Percentiles rank a stretch among this genome's conserved stretches.
These are phyloP conservation scores for Antitype chi DNA, from an alignment of 2,888 invertebrate species.

Conservation along the genomic window DNA sequence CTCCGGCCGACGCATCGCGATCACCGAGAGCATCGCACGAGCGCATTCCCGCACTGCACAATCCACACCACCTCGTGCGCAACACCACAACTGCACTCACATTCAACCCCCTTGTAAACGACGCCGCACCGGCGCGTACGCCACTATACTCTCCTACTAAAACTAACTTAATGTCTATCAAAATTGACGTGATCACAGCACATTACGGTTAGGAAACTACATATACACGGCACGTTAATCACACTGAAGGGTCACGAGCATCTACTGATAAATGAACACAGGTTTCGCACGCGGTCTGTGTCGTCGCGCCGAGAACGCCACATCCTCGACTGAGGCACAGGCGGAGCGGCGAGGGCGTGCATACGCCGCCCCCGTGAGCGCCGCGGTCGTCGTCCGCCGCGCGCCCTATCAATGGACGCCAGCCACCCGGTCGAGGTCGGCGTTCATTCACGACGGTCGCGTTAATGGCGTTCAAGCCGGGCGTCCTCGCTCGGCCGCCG, in stretches of 20 bases:
- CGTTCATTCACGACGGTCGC: constrained; percentile 89
- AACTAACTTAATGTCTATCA: constrained; percentile 82
- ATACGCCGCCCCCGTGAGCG: constrained; percentile 86
- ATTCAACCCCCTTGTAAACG: constrained; percentile 66
- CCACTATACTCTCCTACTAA: constrained; percentile 69
- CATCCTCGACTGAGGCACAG: constrained; percentile 91
- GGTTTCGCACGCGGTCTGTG: constrained; percentile 85
- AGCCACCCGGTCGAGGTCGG: constrained; percentile 88
- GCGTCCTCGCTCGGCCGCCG: constrained; percentile 83
- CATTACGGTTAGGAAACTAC: constrained; percentile 82
- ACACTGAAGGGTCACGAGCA: constrained; percentile 77
- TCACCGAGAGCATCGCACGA: constrained; percentile 91
- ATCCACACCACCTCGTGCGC: constrained; percentile 78
- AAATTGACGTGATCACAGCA: constrained; percentile 89
- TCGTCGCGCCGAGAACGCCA: constrained; percentile 88
- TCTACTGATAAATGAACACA: constrained; percentile 90
- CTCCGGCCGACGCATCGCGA: constrained; percentile 95
- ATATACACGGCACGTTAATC: constrained; percentile 79
- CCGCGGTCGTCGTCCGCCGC: constrained; percentile 86
- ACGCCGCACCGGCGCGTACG: constrained; percentile 70
- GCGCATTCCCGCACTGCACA: constrained; percentile 86
- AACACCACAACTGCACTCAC: constrained; percentile 75
- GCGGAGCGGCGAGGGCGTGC: constrained; percentile 86
- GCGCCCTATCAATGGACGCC: constrained; percentile 88
- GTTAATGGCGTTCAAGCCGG: constrained; percentile 87